A percentile compares a stretch with the other conserved stretches of the same genome.
Evolutionary conservation across 2,888 invertebrate species (phyloP).

Genomic region (Chironomus riparius): DNA sequence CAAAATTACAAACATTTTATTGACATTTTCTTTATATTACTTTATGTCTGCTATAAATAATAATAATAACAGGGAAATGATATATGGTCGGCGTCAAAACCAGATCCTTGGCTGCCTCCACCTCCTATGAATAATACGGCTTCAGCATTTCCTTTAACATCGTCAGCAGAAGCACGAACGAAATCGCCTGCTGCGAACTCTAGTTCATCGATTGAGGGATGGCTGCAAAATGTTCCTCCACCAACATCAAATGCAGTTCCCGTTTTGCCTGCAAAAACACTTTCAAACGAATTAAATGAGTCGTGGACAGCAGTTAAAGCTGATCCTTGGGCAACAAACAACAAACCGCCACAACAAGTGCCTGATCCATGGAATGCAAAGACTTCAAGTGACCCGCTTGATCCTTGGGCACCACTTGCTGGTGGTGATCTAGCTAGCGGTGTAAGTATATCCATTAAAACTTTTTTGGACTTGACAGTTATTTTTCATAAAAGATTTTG

Average conservation of each 20-base stretch:
- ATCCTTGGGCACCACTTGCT: slow-evolving; percentile 52
- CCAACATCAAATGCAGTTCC: slow-evolving; percentile 28
- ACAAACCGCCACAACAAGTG: slow-evolving; percentile 25
- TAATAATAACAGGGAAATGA: slow-evolving; percentile 1
- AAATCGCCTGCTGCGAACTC: slow-evolving; percentile 41
- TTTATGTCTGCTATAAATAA: too few relatives aligned
- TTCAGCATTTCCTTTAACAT: slow-evolving; percentile 33
- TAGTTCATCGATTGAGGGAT: slow-evolving; percentile 41
- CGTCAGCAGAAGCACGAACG: slow-evolving; percentile 33
- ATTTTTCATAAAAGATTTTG: too few relatives aligned
- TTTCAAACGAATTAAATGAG: neutral
- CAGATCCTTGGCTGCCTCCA: slow-evolving; percentile 40
- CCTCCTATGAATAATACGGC: slow-evolving; percentile 21
- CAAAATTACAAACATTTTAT: too few relatives aligned
- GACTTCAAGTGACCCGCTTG: slow-evolving; percentile 37
- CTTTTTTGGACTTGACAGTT: too few relatives aligned
- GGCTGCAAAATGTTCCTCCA: slow-evolving; percentile 36
- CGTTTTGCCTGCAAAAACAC: slow-evolving; percentile 8
- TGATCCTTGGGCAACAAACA: slow-evolving; percentile 28
- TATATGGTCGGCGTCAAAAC: slow-evolving; percentile 35
- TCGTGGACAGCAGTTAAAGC: neutral
- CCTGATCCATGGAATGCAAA: slow-evolving; percentile 37
- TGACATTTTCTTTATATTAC: neutral
- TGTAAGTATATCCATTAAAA: slow-evolving; percentile 29
- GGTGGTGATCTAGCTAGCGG: slow-evolving; percentile 29